Evolutionary conservation across 2,888 invertebrate species (phyloP), one percentile per base, ranked within the genome.

Genomic region (Auanema freiburgensis): DNA sequence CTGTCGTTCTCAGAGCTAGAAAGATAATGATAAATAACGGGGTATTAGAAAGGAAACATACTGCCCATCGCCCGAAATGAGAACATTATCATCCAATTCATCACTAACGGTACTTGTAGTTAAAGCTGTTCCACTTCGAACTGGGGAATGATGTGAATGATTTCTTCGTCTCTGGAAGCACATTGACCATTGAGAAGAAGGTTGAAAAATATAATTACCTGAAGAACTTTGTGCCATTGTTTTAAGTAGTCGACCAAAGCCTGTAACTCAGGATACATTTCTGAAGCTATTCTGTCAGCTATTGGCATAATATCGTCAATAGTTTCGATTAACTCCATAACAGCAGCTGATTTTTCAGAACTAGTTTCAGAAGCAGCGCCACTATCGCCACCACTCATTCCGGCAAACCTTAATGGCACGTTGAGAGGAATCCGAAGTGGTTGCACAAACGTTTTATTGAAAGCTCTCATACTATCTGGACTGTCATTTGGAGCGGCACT

Each of bases 1-100:
- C 78, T 78, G 65, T 81, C 81, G 54, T 80, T 81, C 62, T 81
- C 81, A 12, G 78, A 79, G 21, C 77, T 79, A 43, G 54, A 63
- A 58, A 6, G 1, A 55, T 10, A 33, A 12, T 54, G 23, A 18
- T 51, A 51, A 51, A 51, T 12, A 51, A 51, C 16, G 18, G 18
- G 12, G n/a, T 51, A 46, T 46, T 10, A 21, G 24, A 16, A 55
- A 43, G 24, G 49, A 57, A 44, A 63, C 71, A 69, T 18, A 69
- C 69, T 74, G 67, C 18, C 62, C 44, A 40, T 74, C 69, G 42
- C 63, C 67, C 0, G 71, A 63, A 11, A 74, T 54, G 33, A 78
- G 54, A 1, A 77, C 75, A 66, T 78, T 79, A 54, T 80, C 79
- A 56, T 80, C 80, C 49, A 78, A 54, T 41, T 79, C 78, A 59